These are phyloP conservation scores for Pseudomyrmex dendroicus DNA, from an alignment of 1,140 invertebrate species.

Conservation along the genomic window DNA sequence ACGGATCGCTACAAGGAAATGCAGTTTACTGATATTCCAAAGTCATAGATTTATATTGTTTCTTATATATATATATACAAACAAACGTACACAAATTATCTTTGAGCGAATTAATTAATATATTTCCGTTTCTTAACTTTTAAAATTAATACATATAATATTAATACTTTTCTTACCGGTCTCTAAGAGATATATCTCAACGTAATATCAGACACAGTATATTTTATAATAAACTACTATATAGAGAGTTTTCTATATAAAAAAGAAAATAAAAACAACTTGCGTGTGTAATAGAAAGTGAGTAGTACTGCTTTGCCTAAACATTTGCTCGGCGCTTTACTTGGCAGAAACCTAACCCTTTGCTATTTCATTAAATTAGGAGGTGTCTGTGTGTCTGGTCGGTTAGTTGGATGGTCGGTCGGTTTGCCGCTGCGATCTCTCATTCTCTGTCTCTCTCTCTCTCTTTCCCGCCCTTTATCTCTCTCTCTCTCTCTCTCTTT, in stretches of 20 bases:
- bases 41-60: not conserved
- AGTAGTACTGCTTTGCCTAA: constrained; percentile 74
- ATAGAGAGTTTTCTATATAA: too few species aligned
- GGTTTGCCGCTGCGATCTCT: constrained; percentile 32
- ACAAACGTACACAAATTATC: not conserved
- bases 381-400: constrained; percentile 70
- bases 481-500: constrained; percentile 24
- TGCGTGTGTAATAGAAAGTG: constrained; percentile 54
- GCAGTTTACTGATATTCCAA: constrained; percentile 31
- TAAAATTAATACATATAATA: too few species aligned
- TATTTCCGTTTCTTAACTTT: too few species aligned
- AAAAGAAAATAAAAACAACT: constrained; percentile 42
- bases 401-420: constrained; percentile 61
- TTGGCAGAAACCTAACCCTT: constrained; percentile 78
- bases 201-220: too few species aligned
- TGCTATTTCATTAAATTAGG: constrained; percentile 83
- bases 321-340: constrained; percentile 79
- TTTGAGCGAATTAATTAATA: too few species aligned
- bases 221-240: too few species aligned
- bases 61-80: too few species aligned
- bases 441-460: constrained; percentile 23
- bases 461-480: not conserved
- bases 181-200: too few species aligned
- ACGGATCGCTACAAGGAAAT: not conserved
- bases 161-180: too few species aligned